These are phyloP conservation scores for Gasteruption jaculator DNA, from an alignment of 2,888 invertebrate species.

Conservation along the genomic window DNA sequence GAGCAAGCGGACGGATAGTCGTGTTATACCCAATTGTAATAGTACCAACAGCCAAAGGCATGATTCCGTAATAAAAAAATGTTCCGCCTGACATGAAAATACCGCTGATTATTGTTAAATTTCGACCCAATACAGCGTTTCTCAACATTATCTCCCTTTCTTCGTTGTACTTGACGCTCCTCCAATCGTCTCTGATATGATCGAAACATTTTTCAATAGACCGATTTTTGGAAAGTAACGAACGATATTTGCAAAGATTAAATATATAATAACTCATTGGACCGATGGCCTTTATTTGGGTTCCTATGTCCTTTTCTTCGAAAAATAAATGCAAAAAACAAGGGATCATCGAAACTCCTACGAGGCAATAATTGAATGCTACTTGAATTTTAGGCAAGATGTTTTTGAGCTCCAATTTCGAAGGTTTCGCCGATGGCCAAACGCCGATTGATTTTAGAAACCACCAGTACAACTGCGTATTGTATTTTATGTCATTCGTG, in stretches of 20 bases:
- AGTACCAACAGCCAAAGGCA: constrained; percentile 26
- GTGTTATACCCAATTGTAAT: no score
- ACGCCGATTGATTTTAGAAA: constrained; percentile 26
- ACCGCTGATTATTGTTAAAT: constrained; percentile 21
- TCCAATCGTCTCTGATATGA: constrained; percentile 27
- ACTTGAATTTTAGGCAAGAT: not conserved
- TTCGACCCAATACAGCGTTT: constrained; percentile 23
- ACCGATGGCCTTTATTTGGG: constrained; percentile 24
- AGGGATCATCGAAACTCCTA: no score
- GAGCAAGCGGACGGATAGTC: no score
- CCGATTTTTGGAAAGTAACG: no score
- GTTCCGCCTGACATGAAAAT: constrained; percentile 28
- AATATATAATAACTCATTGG: constrained; percentile 27
- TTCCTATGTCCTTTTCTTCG: constrained; percentile 20
- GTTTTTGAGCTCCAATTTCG: not conserved
- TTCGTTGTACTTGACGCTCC: not conserved
- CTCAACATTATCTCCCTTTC: constrained; percentile 26
- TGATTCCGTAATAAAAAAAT: constrained; percentile 24
- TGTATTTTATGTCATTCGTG: constrained; percentile 11
- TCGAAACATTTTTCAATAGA: no score
- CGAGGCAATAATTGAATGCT: not conserved
- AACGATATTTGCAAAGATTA: no score
- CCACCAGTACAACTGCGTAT: constrained; percentile 21
- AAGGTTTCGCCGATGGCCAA: constrained; percentile 20
- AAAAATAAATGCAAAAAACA: constrained; percentile 24